Evolutionary conservation across 2,113 vertebrate genomes (phyloP).

Genomic region (Mionectes macconnelli): DNA sequence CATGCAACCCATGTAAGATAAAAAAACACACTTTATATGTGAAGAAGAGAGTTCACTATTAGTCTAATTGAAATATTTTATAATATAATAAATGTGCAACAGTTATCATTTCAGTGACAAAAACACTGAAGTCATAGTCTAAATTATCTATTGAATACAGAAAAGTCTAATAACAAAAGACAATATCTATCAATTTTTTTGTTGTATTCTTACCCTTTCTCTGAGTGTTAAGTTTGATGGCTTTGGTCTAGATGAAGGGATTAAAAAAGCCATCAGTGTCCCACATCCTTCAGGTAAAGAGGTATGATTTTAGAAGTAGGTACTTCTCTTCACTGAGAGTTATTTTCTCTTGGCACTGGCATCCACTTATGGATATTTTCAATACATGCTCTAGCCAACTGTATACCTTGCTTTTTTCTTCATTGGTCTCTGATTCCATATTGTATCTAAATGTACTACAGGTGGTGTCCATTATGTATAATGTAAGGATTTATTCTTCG

Average conservation of each 20-base stretch:
- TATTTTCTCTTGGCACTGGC: background rate
- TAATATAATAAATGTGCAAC: background rate
- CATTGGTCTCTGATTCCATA: background rate
- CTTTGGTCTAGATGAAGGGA: background rate
- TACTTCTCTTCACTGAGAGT: background rate
- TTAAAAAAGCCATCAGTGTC: background rate
- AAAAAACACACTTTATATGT: background rate
- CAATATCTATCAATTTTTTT: background rate
- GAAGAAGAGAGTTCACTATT: background rate
- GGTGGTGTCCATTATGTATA: background rate
- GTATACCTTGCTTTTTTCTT: background rate
- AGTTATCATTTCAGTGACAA: background rate
- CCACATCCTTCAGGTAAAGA: background rate
- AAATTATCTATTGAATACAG: background rate
- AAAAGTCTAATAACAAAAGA: background rate
- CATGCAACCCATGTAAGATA: rapidly evolving
- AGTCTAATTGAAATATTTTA: background rate
- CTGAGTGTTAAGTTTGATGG: background rate
- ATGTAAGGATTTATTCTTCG: background rate
- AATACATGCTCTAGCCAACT: background rate
- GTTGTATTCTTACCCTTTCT: background rate
- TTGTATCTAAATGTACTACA: background rate
- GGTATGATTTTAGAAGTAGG: background rate
- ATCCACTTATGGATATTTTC: background rate
- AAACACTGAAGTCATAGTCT: background rate